Conservation (phyloP, 1,140 invertebrate species). For the Nautilus pompilius region DNA sequence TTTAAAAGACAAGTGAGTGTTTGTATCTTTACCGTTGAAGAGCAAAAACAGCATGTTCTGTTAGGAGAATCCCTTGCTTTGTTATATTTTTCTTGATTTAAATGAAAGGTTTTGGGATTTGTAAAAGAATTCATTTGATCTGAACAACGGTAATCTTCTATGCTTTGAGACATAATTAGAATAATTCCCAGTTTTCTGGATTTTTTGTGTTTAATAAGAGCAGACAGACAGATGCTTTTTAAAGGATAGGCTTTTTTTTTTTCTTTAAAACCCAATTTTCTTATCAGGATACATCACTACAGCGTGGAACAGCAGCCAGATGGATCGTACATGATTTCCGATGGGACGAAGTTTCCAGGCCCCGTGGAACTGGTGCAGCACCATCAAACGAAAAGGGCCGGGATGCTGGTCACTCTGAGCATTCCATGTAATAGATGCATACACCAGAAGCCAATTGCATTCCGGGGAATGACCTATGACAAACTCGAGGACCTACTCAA, state of each 20-base stretch:
- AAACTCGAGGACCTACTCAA: constrained; percentile 52
- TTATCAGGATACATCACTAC: constrained; percentile 51
- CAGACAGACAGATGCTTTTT: too few species aligned
- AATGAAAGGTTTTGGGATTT: too few species aligned
- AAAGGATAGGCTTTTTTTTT: not conserved
- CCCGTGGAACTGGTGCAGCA: constrained; percentile 52
- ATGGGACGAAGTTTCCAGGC: constrained; percentile 44
- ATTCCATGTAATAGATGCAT: constrained; percentile 47
- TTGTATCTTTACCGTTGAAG: not conserved
- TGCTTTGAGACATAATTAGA: too few species aligned
- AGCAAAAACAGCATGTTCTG: too few species aligned
- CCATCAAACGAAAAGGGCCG: constrained; percentile 39
- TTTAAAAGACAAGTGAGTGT: constrained; percentile 47
- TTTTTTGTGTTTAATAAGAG: too few species aligned
- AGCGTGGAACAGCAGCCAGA: constrained; percentile 50
- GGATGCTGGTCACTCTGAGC: constrained; percentile 47
- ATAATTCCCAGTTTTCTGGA: too few species aligned
- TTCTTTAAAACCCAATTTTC: not conserved
- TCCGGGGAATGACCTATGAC: constrained; percentile 55
- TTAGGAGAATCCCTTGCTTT: too few species aligned
- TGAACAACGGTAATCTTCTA: too few species aligned
- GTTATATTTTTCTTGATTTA: too few species aligned
- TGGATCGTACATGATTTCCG: constrained; percentile 47
- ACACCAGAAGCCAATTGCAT: constrained; percentile 51
- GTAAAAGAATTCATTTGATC: too few species aligned